Evolutionary conservation across 1,140 invertebrate genomes (phyloP), one percentile per base, ranked within the genome.

Genomic region (Neodiprion lecontei): DNA sequence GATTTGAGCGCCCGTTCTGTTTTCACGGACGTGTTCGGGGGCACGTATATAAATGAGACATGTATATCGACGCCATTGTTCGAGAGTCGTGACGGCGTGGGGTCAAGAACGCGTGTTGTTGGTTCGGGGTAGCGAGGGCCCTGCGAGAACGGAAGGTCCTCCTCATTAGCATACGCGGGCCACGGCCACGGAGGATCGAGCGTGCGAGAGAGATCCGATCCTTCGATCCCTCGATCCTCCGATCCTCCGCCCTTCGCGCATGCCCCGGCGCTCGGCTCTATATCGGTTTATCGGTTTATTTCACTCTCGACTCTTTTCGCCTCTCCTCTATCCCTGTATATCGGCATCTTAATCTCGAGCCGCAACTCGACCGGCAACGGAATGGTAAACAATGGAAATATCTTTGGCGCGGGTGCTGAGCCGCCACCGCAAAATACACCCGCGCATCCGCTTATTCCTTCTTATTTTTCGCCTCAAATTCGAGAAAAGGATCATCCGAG

Each of bases 1-100:
- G 28, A 40, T 40, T 40, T 40, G 28, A 40, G 53, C 53, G n/a
- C n/a, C 53, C 11, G 11, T 61, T 61, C 53, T 61, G 53, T 61
- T 61, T 17, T 61, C 53, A 9, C 11, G 11, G n/a, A 17, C 53
- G 53, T 61, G 53, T 61, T 61, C 53, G 53, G 53, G 53, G 53
- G 53, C 53, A 61, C 53, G 53, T 61, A 61, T 61, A 61, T 61
- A 83, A 84, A 84, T 84, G 83, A 84, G 83, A 84, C 83, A 84
- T 83, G 82, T 84, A 83, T 84, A 84, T 84, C 82, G 83, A 83
- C 83, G 83, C 83, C 83, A 84, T 84, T 84, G 83, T 84, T 84
- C 83, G 80, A 79, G 78, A 83, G 81, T 84, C 82, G 82, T 84
- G 83, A 84, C 83, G 83, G 80, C 82, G 79, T 67, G 78, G 78